A percentile compares a stretch with the other conserved stretches of the same genome.
Evolutionary conservation across 2,888 invertebrate genomes (phyloP).

Genomic region (Synergus laeviventris): DNA sequence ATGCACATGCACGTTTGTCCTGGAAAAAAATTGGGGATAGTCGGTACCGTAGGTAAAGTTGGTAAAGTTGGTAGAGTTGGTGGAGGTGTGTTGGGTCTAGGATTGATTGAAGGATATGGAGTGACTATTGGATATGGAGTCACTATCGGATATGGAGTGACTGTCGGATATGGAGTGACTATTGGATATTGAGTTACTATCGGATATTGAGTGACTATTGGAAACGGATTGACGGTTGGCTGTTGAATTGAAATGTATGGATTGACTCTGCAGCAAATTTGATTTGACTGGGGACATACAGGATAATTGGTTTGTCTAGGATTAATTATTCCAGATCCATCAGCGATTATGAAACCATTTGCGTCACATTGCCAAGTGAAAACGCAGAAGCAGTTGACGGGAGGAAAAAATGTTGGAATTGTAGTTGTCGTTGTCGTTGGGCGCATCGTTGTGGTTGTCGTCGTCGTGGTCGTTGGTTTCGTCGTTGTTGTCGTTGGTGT

Average conservation of each 20-base stretch:
- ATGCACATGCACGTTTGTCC: conserved; percentile 64
- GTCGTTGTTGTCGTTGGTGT: conserved; percentile 45
- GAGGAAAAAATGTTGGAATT: conserved; percentile 19
- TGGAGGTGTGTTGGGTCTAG: conserved; percentile 11
- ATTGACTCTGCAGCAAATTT: conserved; percentile 64
- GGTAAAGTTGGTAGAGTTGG: conserved; percentile 40
- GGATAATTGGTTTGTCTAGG: conserved; percentile 51
- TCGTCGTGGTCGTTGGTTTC: conserved; percentile 37
- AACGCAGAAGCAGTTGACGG: conserved; percentile 53
- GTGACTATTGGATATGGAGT: not conserved
- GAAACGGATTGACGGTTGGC: not conserved
- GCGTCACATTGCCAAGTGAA: conserved; percentile 43
- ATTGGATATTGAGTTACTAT: not conserved
- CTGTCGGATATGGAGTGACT: not conserved
- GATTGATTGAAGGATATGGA: conserved; percentile 42
- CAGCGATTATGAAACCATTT: conserved; percentile 30
- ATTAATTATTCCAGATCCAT: conserved; percentile 39
- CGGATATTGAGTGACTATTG: not conserved
- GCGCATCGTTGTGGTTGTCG: conserved; percentile 38
- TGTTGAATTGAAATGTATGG: not conserved
- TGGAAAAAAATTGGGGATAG: conserved; percentile 25
- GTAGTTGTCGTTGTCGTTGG: conserved; percentile 44
- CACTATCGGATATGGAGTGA: too few relatives aligned
- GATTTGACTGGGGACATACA: conserved; percentile 53
- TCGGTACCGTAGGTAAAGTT: conserved; percentile 38